Evolutionary conservation across 1,140 invertebrate genomes (phyloP).

Genomic region (Anoplolepis gracilipes): DNA sequence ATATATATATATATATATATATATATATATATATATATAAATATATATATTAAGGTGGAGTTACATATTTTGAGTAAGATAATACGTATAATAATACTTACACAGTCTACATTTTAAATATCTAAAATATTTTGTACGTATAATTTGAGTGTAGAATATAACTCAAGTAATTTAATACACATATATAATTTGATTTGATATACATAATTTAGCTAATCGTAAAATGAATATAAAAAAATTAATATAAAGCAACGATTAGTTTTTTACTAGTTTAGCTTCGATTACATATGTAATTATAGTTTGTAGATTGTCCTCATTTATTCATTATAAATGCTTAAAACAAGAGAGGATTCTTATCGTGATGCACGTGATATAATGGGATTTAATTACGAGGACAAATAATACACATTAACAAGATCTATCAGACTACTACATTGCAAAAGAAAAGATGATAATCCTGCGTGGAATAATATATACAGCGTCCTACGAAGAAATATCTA

Average conservation of each 20-base stretch:
- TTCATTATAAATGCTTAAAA: not conserved
- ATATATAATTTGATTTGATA: not conserved
- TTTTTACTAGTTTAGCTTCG: constrained; percentile 8
- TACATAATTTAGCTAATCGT: not conserved
- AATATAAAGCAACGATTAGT: not conserved
- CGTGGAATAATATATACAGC: not conserved
- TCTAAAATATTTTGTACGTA: not conserved
- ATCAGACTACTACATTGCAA: constrained; percentile 2
- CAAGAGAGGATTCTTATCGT: not conserved
- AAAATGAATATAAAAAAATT: not conserved
- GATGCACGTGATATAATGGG: constrained; percentile 12
- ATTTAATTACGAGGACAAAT: constrained; percentile 18
- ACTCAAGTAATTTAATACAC: not conserved
- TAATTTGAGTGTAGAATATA: not conserved
- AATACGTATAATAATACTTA: not conserved
- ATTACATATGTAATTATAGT: not conserved
- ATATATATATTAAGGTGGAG: not conserved
- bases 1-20: no score
- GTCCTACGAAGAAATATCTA: not conserved
- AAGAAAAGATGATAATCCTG: not conserved
- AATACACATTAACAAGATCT: not conserved
- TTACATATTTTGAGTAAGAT: not conserved
- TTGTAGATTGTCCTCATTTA: constrained; percentile 9
- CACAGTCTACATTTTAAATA: not conserved
- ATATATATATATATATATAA: no score